Percentiles rank a stretch among this genome's conserved stretches.
phyloP scores from a whole-genome alignment of 2,113 vertebrate species.

The Gambusia affinis region DNA sequence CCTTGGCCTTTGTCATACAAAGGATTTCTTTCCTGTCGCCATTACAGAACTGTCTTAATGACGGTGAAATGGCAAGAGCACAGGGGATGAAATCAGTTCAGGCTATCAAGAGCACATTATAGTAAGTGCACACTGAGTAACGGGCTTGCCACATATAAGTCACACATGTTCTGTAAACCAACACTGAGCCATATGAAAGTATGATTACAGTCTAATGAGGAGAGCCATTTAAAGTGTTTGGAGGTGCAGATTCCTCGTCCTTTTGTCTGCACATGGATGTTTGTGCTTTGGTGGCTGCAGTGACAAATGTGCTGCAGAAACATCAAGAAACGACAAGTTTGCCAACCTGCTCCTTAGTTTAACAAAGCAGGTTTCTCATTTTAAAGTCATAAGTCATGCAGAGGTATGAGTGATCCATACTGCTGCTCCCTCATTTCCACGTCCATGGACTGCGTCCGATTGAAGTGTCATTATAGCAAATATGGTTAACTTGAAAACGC shows the following conservation, averaged over 20 bases:
- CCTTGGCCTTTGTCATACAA: constrained; percentile 60
- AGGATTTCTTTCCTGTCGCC: constrained; percentile 63
- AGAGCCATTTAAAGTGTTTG: constrained; percentile 31
- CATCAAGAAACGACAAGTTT: constrained; percentile 37
- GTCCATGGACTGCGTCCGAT: constrained; percentile 12
- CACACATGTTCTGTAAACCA: constrained; percentile 59
- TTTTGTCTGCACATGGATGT: constrained; percentile 18
- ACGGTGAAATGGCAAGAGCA: constrained; percentile 52
- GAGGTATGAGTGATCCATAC: constrained; percentile 13
- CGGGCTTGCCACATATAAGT: constrained; percentile 52
- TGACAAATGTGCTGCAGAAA: constrained; percentile 29
- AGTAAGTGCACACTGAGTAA: constrained; percentile 60
- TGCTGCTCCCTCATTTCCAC: constrained; percentile 35
- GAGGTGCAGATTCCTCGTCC: constrained; percentile 29
- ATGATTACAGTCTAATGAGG: constrained; percentile 65
- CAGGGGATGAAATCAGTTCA: constrained; percentile 42
- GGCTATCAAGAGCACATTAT: constrained; percentile 70
- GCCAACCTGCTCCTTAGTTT: constrained; percentile 36
- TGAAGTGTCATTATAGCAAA: constrained; percentile 19
- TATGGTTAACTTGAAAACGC: not conserved
- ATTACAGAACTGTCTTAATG: constrained; percentile 67
- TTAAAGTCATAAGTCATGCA: constrained; percentile 34
- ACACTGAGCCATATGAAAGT: constrained; percentile 63
- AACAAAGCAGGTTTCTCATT: constrained; percentile 45
- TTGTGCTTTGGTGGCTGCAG: constrained; percentile 7